Evolutionary conservation across 2,888 invertebrate genomes (phyloP).

Genomic region (Nomada lathburiana): DNA sequence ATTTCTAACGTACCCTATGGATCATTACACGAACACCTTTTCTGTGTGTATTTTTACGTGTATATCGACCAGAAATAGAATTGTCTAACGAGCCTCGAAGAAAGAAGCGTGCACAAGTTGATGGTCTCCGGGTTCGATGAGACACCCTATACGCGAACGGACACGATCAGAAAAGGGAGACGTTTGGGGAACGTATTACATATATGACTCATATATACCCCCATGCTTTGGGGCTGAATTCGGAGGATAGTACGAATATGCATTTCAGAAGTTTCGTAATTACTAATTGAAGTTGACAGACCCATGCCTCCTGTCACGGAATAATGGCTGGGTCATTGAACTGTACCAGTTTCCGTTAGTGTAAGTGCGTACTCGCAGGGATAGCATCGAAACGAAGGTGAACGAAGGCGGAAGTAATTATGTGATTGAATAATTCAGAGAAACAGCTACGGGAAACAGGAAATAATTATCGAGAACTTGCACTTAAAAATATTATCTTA

Average conservation of each 20-base stretch:
- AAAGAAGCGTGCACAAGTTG: constrained; percentile 80
- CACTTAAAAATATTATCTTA: constrained; percentile 30
- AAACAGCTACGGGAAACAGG: background rate
- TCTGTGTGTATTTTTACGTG: constrained; percentile 74
- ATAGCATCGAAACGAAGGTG: background rate
- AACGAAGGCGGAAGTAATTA: background rate
- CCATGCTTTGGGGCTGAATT: constrained; percentile 80
- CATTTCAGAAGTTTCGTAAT: constrained; percentile 74
- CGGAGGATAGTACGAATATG: constrained; percentile 80
- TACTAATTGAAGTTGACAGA: constrained; percentile 70
- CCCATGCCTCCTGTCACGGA: constrained; percentile 46
- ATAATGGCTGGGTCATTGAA: constrained; percentile 57
- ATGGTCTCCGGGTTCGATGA: constrained; percentile 73
- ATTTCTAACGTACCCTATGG: background rate
- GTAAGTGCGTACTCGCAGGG: background rate
- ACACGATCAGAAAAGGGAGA: constrained; percentile 75
- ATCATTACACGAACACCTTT: background rate
- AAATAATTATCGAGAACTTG: accelerated
- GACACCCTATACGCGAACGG: constrained; percentile 79
- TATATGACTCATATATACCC: constrained; percentile 82
- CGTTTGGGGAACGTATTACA: constrained; percentile 74
- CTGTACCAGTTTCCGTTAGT: constrained; percentile 34
- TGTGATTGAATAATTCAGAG: background rate
- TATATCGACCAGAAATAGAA: constrained; percentile 63
- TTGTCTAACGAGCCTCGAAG: constrained; percentile 75